These are phyloP conservation scores for Archivesica marissinica DNA, from an alignment of 1,140 invertebrate genomes.

Conservation along the genomic window DNA sequence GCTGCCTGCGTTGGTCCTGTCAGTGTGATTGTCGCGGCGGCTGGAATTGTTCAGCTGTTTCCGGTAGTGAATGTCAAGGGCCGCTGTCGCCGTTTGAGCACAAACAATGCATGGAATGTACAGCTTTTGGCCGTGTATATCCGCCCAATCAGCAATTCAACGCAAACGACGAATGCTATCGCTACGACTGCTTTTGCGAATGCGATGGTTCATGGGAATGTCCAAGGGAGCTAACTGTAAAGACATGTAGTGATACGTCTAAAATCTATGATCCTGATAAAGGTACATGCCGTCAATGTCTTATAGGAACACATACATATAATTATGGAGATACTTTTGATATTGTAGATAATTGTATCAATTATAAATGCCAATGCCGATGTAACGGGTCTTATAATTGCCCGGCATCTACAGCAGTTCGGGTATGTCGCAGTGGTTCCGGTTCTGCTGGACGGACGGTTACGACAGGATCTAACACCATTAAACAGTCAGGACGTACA, in stretches of 20 bases:
- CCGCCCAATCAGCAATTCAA: slow-evolving; percentile 27
- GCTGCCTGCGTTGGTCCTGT: slow-evolving; percentile 53
- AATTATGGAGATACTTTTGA: slow-evolving; percentile 66
- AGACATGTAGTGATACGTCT: slow-evolving; percentile 44
- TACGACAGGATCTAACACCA: slow-evolving; percentile 25
- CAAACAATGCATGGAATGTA: slow-evolving; percentile 15
- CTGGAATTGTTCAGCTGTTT: slow-evolving; percentile 18
- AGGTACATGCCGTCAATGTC: slow-evolving; percentile 68
- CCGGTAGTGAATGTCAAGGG: slow-evolving; percentile 34
- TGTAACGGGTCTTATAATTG: slow-evolving; percentile 69
- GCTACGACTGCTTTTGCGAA: slow-evolving; percentile 66
- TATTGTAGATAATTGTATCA: slow-evolving; percentile 64
- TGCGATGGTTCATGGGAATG: slow-evolving; percentile 69
- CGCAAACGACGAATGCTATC: slow-evolving; percentile 47
- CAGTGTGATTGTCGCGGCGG: slow-evolving; percentile 42
- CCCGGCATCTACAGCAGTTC: slow-evolving; percentile 58
- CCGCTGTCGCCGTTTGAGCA: slow-evolving; percentile 24
- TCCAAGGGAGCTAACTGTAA: slow-evolving; percentile 26
- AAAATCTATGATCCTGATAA: slow-evolving; percentile 32
- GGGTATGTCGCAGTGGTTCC: slow-evolving; percentile 56
- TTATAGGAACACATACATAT: slow-evolving; percentile 54
- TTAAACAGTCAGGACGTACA: slow-evolving; percentile 8
- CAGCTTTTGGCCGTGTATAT: slow-evolving; percentile 7
- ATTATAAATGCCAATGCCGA: slow-evolving; percentile 68
- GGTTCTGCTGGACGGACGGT: neutral